Percentiles rank a stretch among this genome's conserved stretches.
Conservation (phyloP, 2,113 vertebrate genomes). For the Myiozetetes cayanensis region DNA sequence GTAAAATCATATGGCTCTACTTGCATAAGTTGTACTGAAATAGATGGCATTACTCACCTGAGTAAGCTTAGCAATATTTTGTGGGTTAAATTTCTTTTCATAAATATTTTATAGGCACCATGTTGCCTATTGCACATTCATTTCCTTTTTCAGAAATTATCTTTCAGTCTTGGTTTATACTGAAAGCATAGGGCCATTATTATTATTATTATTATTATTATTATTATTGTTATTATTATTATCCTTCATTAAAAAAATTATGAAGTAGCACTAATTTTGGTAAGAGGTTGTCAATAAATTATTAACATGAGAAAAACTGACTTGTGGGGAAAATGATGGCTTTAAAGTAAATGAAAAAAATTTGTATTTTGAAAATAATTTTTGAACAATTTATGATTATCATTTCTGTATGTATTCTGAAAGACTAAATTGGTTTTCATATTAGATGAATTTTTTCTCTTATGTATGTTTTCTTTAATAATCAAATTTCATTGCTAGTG, state of each 20-base stretch:
- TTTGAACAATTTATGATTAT: not conserved
- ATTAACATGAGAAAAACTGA: not conserved
- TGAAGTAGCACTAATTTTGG: slow-evolving; percentile 19
- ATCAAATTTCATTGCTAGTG: not conserved
- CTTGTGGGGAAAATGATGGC: not conserved
- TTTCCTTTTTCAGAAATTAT: slow-evolving; percentile 40
- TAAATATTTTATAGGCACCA: slow-evolving; percentile 53
- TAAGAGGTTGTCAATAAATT: slow-evolving; percentile 10
- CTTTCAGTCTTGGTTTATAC: slow-evolving; percentile 4
- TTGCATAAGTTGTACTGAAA: slow-evolving; percentile 2
- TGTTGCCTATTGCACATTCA: slow-evolving; percentile 28
- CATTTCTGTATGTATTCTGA: not conserved
- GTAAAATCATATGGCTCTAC: not conserved
- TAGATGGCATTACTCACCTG: slow-evolving; percentile 33
- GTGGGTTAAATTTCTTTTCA: slow-evolving; percentile 46
- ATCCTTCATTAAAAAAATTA: slow-evolving; percentile 9
- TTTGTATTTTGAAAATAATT: not conserved
- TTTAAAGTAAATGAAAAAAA: slow-evolving; percentile 9
- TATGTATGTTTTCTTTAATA: not conserved
- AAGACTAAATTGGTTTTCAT: not conserved
- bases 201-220: not conserved
- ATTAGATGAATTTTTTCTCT: not conserved
- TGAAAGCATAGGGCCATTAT: slow-evolving; percentile 40
- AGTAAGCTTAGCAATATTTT: slow-evolving; percentile 42
- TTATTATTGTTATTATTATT: not conserved